A percentile compares a stretch with the other conserved stretches of the same genome.
Conservation (phyloP, 2,888 invertebrate species). For the Agrenia bidenticulata region DNA sequence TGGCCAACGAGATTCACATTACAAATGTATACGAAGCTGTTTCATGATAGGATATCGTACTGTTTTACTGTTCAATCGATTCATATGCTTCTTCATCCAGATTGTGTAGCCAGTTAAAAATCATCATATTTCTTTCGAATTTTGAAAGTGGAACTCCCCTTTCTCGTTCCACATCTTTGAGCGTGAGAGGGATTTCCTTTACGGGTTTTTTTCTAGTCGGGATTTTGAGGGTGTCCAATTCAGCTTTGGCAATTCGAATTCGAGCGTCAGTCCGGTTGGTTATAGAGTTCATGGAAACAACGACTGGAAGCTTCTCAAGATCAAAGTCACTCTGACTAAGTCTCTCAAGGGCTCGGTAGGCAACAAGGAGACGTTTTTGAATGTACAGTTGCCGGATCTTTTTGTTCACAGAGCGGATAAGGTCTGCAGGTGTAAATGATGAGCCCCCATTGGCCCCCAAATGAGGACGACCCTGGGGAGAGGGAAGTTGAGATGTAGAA, state of each 20-base stretch:
- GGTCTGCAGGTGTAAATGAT: conserved; percentile 66
- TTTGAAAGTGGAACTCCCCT: conserved; percentile 81
- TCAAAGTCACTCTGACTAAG: conserved; percentile 84
- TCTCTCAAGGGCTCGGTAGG: conserved; percentile 76
- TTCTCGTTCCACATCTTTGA: conserved; percentile 77
- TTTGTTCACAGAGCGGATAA: conserved; percentile 75
- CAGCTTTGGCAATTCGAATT: conserved; percentile 38
- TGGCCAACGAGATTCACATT: background rate
- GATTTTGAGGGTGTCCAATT: conserved; percentile 41
- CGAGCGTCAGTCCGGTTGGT: conserved; percentile 30
- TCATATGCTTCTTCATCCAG: conserved; percentile 71
- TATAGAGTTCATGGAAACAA: conserved; percentile 53
- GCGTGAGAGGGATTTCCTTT: conserved; percentile 66
- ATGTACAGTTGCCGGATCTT: conserved; percentile 83
- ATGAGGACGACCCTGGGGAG: conserved; percentile 67
- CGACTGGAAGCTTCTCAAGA: conserved; percentile 61
- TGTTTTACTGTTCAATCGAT: conserved; percentile 37
- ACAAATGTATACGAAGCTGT: background rate
- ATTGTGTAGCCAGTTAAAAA: conserved; percentile 90
- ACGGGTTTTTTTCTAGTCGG: conserved; percentile 54
- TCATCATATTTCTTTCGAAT: conserved; percentile 91
- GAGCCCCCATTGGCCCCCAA: conserved; percentile 59
- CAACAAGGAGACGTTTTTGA: conserved; percentile 72
- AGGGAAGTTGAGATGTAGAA: conserved; percentile 77
- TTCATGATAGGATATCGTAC: background rate